phyloP scores from a whole-genome alignment of 2,113 vertebrate genomes.

The Dolichotis patagonum region DNA sequence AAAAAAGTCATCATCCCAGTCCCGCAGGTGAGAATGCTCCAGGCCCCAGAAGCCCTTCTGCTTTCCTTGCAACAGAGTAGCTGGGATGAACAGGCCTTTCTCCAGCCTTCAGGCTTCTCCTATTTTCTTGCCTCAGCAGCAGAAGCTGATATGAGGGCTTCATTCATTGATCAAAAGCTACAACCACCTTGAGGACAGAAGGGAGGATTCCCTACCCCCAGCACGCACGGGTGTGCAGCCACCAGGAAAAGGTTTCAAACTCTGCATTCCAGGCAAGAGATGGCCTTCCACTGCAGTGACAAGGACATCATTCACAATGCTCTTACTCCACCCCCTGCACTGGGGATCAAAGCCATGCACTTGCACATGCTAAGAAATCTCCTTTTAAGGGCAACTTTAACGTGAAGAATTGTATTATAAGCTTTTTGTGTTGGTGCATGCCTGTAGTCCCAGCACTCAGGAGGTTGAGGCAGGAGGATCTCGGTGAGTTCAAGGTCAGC shows the following conservation, averaged over 20 bases:
- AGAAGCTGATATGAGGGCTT: not conserved
- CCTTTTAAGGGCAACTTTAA: not conserved
- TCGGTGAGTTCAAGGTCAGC: not conserved
- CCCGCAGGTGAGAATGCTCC: not conserved
- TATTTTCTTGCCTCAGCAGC: not conserved
- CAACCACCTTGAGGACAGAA: not conserved
- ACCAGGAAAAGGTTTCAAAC: not conserved
- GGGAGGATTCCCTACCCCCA: not conserved
- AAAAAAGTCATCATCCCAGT: not conserved
- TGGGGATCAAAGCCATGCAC: not conserved
- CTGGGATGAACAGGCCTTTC: not conserved
- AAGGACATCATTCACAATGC: too few relatives aligned
- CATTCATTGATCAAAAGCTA: not conserved
- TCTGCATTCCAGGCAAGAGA: not conserved
- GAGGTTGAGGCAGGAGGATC: not conserved
- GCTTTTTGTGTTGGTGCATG: not conserved
- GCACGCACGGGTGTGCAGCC: accelerated
- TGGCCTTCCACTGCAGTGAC: not conserved
- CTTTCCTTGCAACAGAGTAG: not conserved
- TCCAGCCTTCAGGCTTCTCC: not conserved
- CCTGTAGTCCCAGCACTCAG: not conserved
- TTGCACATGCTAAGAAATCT: not conserved
- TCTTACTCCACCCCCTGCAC: not conserved
- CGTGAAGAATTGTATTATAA: not conserved
- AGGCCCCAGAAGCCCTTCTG: not conserved